Percentiles rank a stretch among this genome's conserved stretches.
These are phyloP conservation scores for Rhopalosiphum padi DNA, from an alignment of 1,140 invertebrate genomes.

Conservation along the genomic window DNA sequence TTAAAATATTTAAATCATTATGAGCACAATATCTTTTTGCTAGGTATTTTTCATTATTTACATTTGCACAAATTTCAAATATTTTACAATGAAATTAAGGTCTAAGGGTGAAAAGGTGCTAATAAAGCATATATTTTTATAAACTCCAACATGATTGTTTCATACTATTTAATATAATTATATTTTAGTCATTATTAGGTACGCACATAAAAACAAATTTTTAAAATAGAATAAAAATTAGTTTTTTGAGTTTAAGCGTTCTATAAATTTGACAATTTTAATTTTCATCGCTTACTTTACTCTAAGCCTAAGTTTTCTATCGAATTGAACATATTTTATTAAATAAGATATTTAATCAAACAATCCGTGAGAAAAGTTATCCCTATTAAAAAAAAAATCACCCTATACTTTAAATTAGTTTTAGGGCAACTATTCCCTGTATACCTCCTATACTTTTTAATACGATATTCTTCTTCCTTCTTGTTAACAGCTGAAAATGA, in stretches of 20 bases:
- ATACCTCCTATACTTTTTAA: constrained; percentile 7
- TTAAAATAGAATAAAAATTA: background rate
- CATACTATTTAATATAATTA: background rate
- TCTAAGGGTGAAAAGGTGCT: background rate
- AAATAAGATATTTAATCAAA: background rate
- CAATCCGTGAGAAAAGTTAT: constrained; percentile 28
- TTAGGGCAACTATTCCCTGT: background rate
- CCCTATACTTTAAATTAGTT: constrained; percentile 3
- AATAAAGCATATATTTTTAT: background rate
- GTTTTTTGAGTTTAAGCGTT: background rate
- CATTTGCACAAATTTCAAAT: background rate
- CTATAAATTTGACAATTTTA: background rate
- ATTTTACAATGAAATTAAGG: background rate
- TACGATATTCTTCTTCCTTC: constrained; percentile 30
- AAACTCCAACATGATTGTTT: background rate
- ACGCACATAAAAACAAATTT: background rate
- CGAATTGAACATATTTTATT: background rate
- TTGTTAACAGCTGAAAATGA: constrained; percentile 44
- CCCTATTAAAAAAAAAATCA: background rate
- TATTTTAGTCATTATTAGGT: background rate
- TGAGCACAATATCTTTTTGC: too few species aligned
- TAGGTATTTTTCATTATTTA: background rate
- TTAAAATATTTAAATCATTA: background rate
- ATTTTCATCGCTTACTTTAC: background rate
- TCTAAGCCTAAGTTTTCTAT: background rate